phyloP scores from a whole-genome alignment of 2,888 invertebrate genomes.

The Hydropsyche betteni region DNA sequence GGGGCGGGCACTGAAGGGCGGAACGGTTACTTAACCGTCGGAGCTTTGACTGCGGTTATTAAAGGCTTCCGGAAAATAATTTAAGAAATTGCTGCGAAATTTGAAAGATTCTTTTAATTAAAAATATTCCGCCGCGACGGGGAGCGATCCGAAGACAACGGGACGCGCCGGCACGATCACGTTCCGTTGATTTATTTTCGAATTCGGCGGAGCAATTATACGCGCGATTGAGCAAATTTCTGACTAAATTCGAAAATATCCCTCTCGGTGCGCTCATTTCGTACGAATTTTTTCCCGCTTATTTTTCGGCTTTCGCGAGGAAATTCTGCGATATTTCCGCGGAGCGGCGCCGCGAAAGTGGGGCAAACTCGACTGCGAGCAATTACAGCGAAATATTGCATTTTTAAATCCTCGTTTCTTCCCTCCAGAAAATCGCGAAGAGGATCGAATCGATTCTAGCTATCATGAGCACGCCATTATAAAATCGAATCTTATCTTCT shows the following conservation, averaged over 20 bases:
- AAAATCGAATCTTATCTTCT: too few species aligned
- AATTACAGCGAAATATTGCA: too few species aligned
- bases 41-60: slow-evolving; percentile 30
- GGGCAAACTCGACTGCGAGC: too few species aligned
- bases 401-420: too few species aligned
- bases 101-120: slow-evolving; percentile 32
- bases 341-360: too few species aligned
- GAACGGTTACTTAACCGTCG: slow-evolving; percentile 2
- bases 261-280: too few species aligned
- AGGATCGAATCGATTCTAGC: too few species aligned
- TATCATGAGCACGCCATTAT: too few species aligned
- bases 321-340: too few species aligned
- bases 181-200: slow-evolving; percentile 29
- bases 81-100: slow-evolving; percentile 30
- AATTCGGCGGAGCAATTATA: slow-evolving; percentile 24
- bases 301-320: too few species aligned
- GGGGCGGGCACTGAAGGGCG: neutral
- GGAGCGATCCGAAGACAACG: slow-evolving; percentile 3
- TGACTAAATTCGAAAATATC: slow-evolving; percentile 17
- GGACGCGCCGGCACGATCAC: slow-evolving; percentile 12
- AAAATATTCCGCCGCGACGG: slow-evolving; percentile 10
- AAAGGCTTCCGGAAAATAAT: slow-evolving; percentile 30
- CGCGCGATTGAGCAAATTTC: slow-evolving; percentile 27
- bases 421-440: too few species aligned
- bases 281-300: too few species aligned